Evolutionary conservation across 2,113 vertebrate genomes (phyloP).

Genomic region (Pituophis catenifer): DNA sequence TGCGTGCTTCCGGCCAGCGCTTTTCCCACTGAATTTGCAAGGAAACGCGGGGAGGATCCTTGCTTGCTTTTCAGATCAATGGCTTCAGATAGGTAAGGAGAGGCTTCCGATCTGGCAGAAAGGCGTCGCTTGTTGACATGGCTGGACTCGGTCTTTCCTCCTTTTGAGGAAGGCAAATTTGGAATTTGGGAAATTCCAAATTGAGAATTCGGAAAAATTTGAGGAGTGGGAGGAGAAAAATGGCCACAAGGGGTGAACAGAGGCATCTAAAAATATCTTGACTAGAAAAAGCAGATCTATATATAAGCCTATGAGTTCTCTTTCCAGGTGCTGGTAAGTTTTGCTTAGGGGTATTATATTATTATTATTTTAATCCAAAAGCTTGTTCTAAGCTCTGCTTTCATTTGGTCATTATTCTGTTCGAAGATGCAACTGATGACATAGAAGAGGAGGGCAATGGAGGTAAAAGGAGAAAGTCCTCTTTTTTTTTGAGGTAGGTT

Average conservation of each 20-base stretch:
- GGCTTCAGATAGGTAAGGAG: not conserved
- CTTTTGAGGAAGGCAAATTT: not conserved
- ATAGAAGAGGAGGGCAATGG: not conserved
- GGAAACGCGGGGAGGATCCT: not conserved
- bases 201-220: not conserved
- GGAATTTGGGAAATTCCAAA: too few relatives aligned
- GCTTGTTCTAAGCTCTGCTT: not conserved
- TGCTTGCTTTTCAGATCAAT: not conserved
- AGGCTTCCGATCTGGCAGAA: not conserved
- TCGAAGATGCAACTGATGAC: not conserved
- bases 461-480: not conserved
- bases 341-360: not conserved
- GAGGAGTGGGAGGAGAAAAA: not conserved
- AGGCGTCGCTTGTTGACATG: not conserved
- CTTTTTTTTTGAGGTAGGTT: not conserved
- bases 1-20: not conserved
- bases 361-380: not conserved
- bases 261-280: not conserved
- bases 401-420: not conserved
- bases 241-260: too few relatives aligned
- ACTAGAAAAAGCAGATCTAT: not conserved
- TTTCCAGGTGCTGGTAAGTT: not conserved
- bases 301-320: too few relatives aligned
- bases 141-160: not conserved
- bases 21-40: not conserved